These are phyloP conservation scores for Cyaniris semiargus DNA, from an alignment of 2,888 invertebrate genomes.

Conservation along the genomic window DNA sequence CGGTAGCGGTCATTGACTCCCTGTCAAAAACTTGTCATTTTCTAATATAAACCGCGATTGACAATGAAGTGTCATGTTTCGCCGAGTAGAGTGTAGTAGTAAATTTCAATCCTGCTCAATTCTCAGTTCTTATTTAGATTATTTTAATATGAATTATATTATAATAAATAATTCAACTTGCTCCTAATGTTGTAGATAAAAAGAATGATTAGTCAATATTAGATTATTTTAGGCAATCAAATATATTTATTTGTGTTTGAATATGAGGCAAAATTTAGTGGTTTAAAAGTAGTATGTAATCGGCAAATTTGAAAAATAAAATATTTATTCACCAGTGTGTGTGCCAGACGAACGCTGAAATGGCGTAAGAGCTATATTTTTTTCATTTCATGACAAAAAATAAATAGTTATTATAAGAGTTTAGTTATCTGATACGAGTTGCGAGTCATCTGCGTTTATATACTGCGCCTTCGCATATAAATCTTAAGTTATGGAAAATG, in stretches of 20 bases:
- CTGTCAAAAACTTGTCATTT: too few species aligned
- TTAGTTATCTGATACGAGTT: neutral
- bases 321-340: neutral
- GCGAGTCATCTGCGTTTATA: neutral
- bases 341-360: neutral
- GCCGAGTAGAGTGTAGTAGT: too few species aligned
- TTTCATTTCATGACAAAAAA: slow-evolving; percentile 21
- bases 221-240: slow-evolving; percentile 19
- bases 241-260: slow-evolving; percentile 9
- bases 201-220: slow-evolving; percentile 3
- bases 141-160: neutral
- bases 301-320: neutral
- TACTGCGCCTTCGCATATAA: neutral
- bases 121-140: neutral
- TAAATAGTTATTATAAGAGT: slow-evolving; percentile 3
- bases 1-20: too few species aligned
- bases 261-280: slow-evolving; percentile 17
- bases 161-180: too few species aligned
- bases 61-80: too few species aligned
- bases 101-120: neutral
- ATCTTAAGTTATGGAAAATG: neutral
- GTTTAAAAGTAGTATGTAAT: neutral
- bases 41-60: too few species aligned
- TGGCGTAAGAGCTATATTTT: neutral
- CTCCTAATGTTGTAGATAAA: neutral